Conservation (phyloP, 2,797 vertebrate species). For the Dendrocincla tyrannina region DNA sequence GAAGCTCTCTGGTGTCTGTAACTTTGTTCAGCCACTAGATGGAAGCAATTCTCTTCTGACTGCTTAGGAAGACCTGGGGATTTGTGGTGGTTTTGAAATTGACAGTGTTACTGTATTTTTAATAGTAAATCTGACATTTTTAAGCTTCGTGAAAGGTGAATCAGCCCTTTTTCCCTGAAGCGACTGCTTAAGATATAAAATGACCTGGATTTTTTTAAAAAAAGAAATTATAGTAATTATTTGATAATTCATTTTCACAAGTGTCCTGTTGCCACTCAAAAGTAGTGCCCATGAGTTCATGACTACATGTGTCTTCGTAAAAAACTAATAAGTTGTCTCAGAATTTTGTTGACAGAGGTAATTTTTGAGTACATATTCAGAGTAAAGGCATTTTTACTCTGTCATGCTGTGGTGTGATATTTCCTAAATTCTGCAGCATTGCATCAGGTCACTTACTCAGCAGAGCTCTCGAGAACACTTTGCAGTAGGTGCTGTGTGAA, state of each 20-base stretch:
- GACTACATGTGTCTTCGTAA: not conserved
- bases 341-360: not conserved
- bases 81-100: not conserved
- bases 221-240: not conserved
- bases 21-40: conserved; percentile 57
- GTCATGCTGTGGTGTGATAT: not conserved
- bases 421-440: not conserved
- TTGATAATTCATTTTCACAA: not conserved
- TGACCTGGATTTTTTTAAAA: not conserved
- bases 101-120: not conserved
- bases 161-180: not conserved
- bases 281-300: not conserved
- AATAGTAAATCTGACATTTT: not conserved
- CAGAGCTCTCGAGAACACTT: not conserved
- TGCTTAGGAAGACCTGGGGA: not conserved
- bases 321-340: not conserved
- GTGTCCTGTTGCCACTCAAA: not conserved
- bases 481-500: not conserved
- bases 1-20: not conserved
- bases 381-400: not conserved
- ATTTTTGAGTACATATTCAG: not conserved
- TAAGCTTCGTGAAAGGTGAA: not conserved
- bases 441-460: not conserved
- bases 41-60: conserved; percentile 32
- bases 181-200: not conserved